Evolutionary conservation across 35 echinoderm and acorn worm genomes (phyloP), one percentile per base, ranked within the genome.

Genomic region (Apostichopus parvimensis): DNA sequence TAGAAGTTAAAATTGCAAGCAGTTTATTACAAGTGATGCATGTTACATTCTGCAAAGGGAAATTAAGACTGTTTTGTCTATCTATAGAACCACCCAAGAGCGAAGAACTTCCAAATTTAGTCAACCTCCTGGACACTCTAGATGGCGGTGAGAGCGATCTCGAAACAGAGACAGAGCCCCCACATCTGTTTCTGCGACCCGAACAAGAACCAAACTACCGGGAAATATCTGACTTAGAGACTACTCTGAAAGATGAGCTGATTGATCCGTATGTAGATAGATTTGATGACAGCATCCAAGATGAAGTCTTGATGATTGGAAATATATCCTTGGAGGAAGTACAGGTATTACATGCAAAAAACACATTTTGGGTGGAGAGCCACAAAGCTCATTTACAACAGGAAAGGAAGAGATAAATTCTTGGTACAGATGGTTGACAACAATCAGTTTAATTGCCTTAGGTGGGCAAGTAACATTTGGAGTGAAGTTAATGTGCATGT

Each of bases 271-370:
- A 98, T 90, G 93, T 98, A 2, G 91, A 88, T 78, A 90, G 80
- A 87, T 98, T 98, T 94, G 96, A 98, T 77, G 93, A 95, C 86
- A 95, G 91, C 79, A 80, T 98, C 68, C 62, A 77, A 23, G 96
- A 98, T 91, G 96, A 98, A 83, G 96, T 98, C 6, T 90, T 98
- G 81, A 98, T 98, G 96, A 98, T 98, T 66, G 96, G 96, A 24
- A 98, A 98, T 68, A 98, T 98, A 55, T 98, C 96, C 20, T 55
- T 98, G 80, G 94, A 98, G 66, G 96, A 98, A 91, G 96, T 98
- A 12, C 96, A 98, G 96, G 96, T 98, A 92, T 58, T 52, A 56
- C 28, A 6, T 34, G 28, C 28, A 25, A 45, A 45, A 45, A 45
- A 45, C 0, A 45, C 34, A 45, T 45, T 45, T 45, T 45, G 34